phyloP scores from a whole-genome alignment of 2,113 vertebrate species.

The Marmota monax region DNA sequence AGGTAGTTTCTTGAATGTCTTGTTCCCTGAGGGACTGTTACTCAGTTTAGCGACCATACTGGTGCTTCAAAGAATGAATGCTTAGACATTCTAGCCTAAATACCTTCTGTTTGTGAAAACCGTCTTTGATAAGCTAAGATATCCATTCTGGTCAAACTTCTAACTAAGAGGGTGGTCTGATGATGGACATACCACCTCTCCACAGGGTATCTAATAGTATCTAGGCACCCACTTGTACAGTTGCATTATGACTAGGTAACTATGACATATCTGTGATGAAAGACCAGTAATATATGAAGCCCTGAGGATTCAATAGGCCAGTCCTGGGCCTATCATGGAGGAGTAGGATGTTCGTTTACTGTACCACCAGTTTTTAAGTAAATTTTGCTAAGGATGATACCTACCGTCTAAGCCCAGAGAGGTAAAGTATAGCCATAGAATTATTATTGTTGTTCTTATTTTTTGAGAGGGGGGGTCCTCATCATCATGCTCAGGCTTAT shows the following conservation, averaged over 20 bases:
- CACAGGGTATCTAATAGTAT: neutral
- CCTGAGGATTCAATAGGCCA: neutral
- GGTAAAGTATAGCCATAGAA: constrained; percentile 20
- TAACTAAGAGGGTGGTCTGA: neutral
- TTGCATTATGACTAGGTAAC: neutral
- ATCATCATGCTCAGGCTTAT: neutral
- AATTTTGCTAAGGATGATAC: constrained; percentile 4
- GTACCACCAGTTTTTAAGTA: neutral
- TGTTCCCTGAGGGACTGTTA: neutral
- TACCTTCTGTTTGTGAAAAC: constrained; percentile 31
- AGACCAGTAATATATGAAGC: neutral
- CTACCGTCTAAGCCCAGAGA: constrained; percentile 41
- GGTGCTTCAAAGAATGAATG: neutral
- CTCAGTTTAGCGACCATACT: neutral
- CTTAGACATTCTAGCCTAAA: neutral
- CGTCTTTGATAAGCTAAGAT: neutral
- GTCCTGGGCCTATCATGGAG: neutral
- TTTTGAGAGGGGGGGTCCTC: neutral
- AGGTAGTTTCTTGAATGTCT: constrained; percentile 18
- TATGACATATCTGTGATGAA: constrained; percentile 47
- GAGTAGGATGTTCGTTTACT: neutral
- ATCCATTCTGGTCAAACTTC: neutral
- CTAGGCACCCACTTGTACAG: neutral
- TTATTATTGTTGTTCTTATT: neutral
- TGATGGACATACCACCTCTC: neutral